These are phyloP conservation scores for Gallirallus australis DNA, from an alignment of 2,797 vertebrate genomes.

Conservation along the genomic window DNA sequence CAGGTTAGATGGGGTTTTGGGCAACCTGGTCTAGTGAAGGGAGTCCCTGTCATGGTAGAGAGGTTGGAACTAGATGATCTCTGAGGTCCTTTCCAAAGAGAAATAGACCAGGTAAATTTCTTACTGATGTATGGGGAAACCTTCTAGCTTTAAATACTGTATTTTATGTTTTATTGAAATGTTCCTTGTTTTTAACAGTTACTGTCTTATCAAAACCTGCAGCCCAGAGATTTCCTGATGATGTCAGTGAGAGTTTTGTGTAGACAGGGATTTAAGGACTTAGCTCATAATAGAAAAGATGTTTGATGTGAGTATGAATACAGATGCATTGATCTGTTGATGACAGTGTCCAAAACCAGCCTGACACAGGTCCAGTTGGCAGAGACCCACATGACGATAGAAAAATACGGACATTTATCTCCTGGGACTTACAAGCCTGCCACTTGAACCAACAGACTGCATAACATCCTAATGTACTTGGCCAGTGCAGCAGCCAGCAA, in stretches of 20 bases:
- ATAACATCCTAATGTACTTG: conserved; percentile 40
- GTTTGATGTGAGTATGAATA: background rate
- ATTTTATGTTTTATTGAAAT: background rate
- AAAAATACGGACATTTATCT: conserved; percentile 3
- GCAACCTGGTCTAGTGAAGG: too few species aligned
- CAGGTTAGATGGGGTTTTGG: too few species aligned
- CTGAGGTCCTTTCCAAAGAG: background rate
- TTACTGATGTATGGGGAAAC: fast-evolving
- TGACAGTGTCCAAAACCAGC: background rate
- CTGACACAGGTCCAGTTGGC: conserved; percentile 7
- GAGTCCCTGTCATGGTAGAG: too few species aligned
- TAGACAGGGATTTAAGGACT: background rate
- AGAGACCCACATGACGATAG: background rate
- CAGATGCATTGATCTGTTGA: background rate
- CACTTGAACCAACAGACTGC: conserved; percentile 23
- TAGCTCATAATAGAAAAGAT: background rate
- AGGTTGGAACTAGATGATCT: too few species aligned
- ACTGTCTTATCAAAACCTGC: background rate
- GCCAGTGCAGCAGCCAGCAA: conserved; percentile 28
- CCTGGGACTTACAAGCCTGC: background rate
- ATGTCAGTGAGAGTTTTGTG: background rate
- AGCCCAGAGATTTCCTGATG: background rate
- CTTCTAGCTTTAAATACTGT: background rate
- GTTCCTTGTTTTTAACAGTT: background rate
- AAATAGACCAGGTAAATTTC: background rate